These are phyloP conservation scores for Glossosoma conforme DNA, from an alignment of 1,140 invertebrate genomes.

Conservation along the genomic window DNA sequence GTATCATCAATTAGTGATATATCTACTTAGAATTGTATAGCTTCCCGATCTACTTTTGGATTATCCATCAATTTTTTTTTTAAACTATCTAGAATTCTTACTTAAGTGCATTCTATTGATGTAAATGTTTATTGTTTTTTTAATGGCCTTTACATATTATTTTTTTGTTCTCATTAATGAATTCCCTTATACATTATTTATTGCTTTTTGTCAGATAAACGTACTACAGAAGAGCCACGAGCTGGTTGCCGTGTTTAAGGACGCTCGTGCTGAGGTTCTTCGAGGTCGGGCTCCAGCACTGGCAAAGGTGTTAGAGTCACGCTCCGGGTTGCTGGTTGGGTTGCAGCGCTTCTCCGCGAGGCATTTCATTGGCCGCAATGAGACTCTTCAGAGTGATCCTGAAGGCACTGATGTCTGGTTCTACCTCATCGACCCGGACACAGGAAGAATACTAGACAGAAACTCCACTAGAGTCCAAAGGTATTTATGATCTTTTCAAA, in stretches of 20 bases:
- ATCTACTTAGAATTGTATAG: too few species aligned
- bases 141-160: too few species aligned
- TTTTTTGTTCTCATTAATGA: neutral
- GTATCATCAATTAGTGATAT: too few species aligned
- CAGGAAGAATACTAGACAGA: conserved; percentile 65
- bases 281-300: conserved; percentile 61
- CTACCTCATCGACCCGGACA: conserved; percentile 75
- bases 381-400: conserved; percentile 65
- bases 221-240: conserved; percentile 57
- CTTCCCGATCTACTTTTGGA: too few species aligned
- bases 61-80: too few species aligned
- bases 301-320: conserved; percentile 65
- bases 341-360: conserved; percentile 71
- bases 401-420: conserved; percentile 83
- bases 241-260: conserved; percentile 71
- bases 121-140: too few species aligned
- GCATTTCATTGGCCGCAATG: conserved; percentile 64
- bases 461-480: conserved; percentile 66
- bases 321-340: conserved; percentile 67
- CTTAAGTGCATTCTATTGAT: too few species aligned
- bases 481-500: too few species aligned
- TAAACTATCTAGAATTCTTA: too few species aligned
- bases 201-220: conserved; percentile 40
- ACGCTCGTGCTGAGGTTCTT: conserved; percentile 66
- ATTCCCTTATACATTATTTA: neutral